phyloP scores from a whole-genome alignment of 2,888 invertebrate species.

The Ochropleura plecta region DNA sequence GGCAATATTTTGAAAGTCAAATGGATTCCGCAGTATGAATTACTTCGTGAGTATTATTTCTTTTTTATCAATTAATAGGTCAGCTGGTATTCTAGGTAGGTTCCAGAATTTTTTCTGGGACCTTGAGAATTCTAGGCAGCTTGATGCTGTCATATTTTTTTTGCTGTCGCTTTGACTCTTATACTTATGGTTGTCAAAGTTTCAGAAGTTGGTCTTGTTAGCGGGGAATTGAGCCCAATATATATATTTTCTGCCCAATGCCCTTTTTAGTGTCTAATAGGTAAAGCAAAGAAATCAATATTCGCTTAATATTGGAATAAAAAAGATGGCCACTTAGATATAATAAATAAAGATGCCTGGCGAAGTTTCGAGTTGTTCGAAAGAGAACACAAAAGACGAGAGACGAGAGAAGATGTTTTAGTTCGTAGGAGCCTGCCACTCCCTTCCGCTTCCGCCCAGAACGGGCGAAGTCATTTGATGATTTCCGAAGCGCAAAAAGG shows the following conservation, averaged over 20 bases:
- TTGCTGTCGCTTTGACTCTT: not conserved
- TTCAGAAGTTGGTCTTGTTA: not conserved
- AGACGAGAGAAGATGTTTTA: too few species aligned
- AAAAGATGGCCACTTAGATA: too few species aligned
- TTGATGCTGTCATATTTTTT: not conserved
- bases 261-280: not conserved
- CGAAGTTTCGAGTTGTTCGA: too few species aligned
- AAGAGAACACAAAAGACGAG: too few species aligned
- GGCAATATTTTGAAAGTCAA: conserved; percentile 91
- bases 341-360: too few species aligned
- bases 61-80: not conserved
- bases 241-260: not conserved
- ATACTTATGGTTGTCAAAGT: not conserved
- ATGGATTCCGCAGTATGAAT: conserved; percentile 94
- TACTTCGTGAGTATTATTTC: conserved; percentile 91
- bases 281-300: not conserved
- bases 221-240: not conserved
- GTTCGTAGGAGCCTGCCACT: too few species aligned
- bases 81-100: not conserved
- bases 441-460: too few species aligned
- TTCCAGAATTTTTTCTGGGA: not conserved
- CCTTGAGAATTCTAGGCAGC: not conserved
- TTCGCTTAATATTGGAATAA: not conserved
- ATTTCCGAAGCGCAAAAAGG: not conserved
- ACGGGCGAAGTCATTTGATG: too few species aligned